Evolutionary conservation across 2,797 vertebrate genomes (phyloP).

Genomic region (Phrynocephalus vlangalii): DNA sequence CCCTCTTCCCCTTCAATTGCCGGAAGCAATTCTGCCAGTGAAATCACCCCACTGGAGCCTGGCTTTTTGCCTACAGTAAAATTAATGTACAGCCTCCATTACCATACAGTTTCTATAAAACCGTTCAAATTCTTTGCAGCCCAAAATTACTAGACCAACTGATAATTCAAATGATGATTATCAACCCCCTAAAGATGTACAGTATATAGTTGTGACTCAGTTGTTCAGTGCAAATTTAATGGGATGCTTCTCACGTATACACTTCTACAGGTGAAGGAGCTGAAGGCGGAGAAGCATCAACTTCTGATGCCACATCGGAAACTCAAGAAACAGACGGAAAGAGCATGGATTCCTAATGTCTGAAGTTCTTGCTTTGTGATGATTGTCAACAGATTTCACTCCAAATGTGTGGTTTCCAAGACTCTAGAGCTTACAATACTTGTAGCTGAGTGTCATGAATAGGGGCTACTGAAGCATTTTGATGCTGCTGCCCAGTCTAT

Average conservation of each 20-base stretch:
- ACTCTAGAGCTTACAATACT: conserved; percentile 52
- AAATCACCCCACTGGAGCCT: too few species aligned
- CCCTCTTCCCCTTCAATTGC: neutral
- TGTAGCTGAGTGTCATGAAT: conserved; percentile 54
- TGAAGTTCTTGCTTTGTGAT: conserved; percentile 52
- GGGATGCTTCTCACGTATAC: conserved; percentile 15
- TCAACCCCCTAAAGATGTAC: neutral
- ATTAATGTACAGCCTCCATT: neutral
- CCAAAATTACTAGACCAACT: neutral
- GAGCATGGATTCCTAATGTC: conserved; percentile 60
- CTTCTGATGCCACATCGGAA: conserved; percentile 70
- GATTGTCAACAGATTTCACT: conserved; percentile 47
- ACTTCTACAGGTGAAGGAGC: conserved; percentile 74
- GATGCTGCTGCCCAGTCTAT: conserved; percentile 33
- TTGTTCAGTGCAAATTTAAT: neutral
- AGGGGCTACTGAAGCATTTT: conserved; percentile 47
- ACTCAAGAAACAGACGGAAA: conserved; percentile 72
- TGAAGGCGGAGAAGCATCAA: conserved; percentile 73
- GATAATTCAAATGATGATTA: neutral
- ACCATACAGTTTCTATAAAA: neutral
- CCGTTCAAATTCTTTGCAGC: neutral
- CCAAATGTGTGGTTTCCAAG: conserved; percentile 52
- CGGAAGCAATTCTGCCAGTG: neutral
- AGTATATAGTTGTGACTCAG: neutral
- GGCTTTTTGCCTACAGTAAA: neutral